These are phyloP conservation scores for Ips nitidus DNA, from an alignment of 1,140 invertebrate genomes.

Conservation along the genomic window DNA sequence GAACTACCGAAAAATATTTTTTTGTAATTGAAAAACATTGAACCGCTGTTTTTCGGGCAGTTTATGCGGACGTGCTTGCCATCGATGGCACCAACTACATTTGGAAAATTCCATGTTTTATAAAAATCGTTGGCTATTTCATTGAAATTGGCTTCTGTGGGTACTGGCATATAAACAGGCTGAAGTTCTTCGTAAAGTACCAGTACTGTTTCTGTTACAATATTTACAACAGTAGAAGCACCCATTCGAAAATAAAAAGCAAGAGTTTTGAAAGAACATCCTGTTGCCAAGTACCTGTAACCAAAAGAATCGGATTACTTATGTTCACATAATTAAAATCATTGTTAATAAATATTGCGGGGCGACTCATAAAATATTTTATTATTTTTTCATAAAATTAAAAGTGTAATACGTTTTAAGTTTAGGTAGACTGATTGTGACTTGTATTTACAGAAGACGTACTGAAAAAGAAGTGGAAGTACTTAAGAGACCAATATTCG, in stretches of 20 bases:
- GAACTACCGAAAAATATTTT: conserved; percentile 52
- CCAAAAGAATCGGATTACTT: too few relatives aligned
- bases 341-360: too few relatives aligned
- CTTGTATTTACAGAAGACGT: too few relatives aligned
- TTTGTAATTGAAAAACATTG: conserved; percentile 54
- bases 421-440: too few relatives aligned
- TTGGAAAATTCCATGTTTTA: conserved; percentile 53
- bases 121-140: conserved; percentile 42
- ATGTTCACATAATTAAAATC: too few relatives aligned
- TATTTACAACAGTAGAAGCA: background rate
- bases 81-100: conserved; percentile 54
- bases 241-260: background rate
- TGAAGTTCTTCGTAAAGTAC: conserved; percentile 28
- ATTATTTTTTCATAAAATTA: too few relatives aligned
- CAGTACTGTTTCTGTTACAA: background rate
- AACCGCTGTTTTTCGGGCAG: conserved; percentile 46
- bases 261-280: background rate
- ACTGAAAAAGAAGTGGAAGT: too few relatives aligned
- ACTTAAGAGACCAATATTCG: too few relatives aligned
- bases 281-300: background rate
- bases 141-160: conserved; percentile 35
- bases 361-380: too few relatives aligned
- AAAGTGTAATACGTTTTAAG: too few relatives aligned
- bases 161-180: conserved; percentile 34
- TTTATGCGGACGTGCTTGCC: conserved; percentile 53